Percentiles rank a stretch among this genome's conserved stretches.
These are phyloP conservation scores for Poeciliopsis prolifica DNA, from an alignment of 2,113 vertebrate genomes.

Conservation along the genomic window DNA sequence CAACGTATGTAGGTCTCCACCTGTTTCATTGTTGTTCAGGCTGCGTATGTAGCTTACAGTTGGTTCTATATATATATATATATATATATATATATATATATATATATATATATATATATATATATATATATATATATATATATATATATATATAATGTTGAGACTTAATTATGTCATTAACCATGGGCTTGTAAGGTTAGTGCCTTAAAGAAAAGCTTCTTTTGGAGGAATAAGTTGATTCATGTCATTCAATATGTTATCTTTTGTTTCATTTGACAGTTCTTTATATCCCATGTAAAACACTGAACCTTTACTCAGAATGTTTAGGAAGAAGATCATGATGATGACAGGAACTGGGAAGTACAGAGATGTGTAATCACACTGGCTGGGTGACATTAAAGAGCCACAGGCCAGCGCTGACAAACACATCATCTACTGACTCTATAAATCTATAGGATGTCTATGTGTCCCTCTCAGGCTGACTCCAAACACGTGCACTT, in stretches of 20 bases:
- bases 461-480: conserved; percentile 59
- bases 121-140: no score
- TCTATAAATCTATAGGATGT: conserved; percentile 72
- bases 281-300: conserved; percentile 1
- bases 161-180: no score
- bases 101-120: no score
- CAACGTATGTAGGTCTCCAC: neutral
- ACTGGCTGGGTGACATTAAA: conserved; percentile 59
- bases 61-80: neutral
- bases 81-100: no score
- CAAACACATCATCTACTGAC: conserved; percentile 76
- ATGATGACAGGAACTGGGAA: conserved; percentile 33
- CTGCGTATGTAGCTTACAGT: neutral
- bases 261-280: neutral
- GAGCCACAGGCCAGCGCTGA: conserved; percentile 62
- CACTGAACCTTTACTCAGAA: neutral
- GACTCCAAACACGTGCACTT: conserved; percentile 46
- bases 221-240: neutral
- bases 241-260: neutral
- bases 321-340: neutral
- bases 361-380: conserved; percentile 54
- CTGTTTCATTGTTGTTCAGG: neutral
- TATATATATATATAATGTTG: no score
- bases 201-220: no score
- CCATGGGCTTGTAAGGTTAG: no score